Conservation (phyloP, 2,797 vertebrate species). For the Periophthalmus magnuspinnatus region DNA sequence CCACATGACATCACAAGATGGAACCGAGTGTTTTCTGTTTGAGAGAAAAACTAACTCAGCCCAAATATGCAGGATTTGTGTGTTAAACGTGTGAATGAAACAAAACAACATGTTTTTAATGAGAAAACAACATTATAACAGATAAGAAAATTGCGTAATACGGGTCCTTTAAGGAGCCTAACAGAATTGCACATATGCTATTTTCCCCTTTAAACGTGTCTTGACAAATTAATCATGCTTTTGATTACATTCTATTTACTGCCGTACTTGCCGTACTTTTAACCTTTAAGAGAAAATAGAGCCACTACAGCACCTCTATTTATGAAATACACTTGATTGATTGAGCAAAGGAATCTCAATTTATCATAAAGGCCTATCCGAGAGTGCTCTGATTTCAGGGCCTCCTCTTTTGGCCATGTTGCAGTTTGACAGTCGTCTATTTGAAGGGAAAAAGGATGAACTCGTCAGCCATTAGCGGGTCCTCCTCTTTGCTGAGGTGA, state of each 20-base stretch:
- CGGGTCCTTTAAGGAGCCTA: too few species aligned
- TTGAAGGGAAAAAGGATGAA: constrained; percentile 35
- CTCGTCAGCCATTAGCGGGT: constrained; percentile 29
- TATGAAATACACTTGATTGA: not conserved
- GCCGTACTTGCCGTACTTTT: constrained; percentile 49
- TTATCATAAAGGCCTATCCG: not conserved
- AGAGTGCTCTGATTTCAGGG: not conserved
- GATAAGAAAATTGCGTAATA: too few species aligned
- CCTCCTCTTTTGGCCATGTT: constrained; percentile 12
- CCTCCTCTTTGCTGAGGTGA: constrained; percentile 23
- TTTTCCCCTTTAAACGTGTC: too few species aligned
- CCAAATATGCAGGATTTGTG: too few species aligned
- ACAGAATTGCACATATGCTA: too few species aligned
- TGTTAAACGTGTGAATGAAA: too few species aligned
- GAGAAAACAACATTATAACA: too few species aligned
- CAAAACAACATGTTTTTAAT: too few species aligned
- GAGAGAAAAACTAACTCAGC: too few species aligned
- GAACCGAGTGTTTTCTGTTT: too few species aligned
- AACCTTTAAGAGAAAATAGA: constrained; percentile 19
- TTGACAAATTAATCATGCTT: not conserved
- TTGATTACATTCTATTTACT: not conserved
- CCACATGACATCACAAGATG: too few species aligned
- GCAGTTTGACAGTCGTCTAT: constrained; percentile 20
- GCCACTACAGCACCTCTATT: not conserved
- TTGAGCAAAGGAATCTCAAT: not conserved